Conservation (phyloP, 2,888 invertebrate genomes). For the Yponomeuta plumbellus region DNA sequence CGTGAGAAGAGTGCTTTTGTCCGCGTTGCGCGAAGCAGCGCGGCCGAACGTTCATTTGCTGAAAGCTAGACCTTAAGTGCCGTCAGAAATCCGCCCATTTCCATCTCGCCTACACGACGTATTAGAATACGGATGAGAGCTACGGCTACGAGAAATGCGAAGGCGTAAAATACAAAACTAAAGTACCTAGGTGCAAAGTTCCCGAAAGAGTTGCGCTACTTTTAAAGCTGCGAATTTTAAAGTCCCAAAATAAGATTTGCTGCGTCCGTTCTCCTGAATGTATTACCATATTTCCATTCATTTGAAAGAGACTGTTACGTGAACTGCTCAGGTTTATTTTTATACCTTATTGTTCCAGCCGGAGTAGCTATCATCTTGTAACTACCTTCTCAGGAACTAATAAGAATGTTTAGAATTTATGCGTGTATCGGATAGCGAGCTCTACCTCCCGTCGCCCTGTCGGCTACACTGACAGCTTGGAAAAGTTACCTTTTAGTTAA, state of each 20-base stretch:
- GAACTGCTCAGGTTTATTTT: neutral
- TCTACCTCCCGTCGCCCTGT: conserved; percentile 10
- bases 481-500: conserved; percentile 5
- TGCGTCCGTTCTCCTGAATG: neutral
- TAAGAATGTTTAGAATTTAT: conserved; percentile 13
- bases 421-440: neutral
- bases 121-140: conserved; percentile 7
- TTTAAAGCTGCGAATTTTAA: neutral
- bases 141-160: neutral
- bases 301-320: neutral
- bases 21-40: conserved; percentile 33
- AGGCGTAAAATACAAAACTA: neutral
- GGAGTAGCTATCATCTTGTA: neutral
- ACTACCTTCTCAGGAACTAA: neutral
- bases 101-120: conserved; percentile 27
- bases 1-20: conserved; percentile 49
- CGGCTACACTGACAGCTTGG: conserved; percentile 11
- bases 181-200: neutral
- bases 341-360: neutral
- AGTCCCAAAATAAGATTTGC: neutral
- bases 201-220: neutral
- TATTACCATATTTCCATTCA: conserved; percentile 2
- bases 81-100: conserved; percentile 49
- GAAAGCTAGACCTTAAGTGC: conserved; percentile 47
- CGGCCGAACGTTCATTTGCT: conserved; percentile 60